Conservation (phyloP, 2,888 invertebrate genomes). For the Seira ritae region DNA sequence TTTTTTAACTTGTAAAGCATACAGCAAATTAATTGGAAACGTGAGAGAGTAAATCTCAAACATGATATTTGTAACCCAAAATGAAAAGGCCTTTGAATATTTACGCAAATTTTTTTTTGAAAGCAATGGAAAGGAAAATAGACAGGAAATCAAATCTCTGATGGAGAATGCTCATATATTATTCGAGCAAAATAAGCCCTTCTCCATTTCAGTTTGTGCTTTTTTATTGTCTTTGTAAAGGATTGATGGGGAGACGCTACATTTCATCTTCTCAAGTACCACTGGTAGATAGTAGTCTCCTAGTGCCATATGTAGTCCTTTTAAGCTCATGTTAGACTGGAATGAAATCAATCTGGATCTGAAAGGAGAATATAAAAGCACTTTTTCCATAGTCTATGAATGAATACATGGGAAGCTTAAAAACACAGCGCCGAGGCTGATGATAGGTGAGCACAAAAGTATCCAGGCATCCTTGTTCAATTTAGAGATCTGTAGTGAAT, state of each 20-base stretch:
- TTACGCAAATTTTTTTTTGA: too few species aligned
- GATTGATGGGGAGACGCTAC: slow-evolving; percentile 6
- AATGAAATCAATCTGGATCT: slow-evolving; percentile 16
- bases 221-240: slow-evolving; percentile 1
- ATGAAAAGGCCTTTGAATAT: too few species aligned
- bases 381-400: background rate
- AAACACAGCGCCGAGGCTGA: background rate
- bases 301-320: background rate
- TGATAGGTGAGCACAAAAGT: slow-evolving; percentile 10
- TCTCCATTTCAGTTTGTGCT: background rate
- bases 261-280: background rate
- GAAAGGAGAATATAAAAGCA: background rate
- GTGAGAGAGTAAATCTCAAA: too few species aligned
- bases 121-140: background rate
- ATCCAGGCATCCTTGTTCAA: background rate
- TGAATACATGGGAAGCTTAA: slow-evolving; percentile 2
- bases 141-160: background rate
- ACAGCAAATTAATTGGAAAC: too few species aligned
- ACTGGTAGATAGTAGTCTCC: background rate
- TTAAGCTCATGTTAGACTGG: background rate
- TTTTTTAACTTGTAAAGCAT: too few species aligned
- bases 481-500: background rate
- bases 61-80: too few species aligned
- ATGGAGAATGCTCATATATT: background rate
- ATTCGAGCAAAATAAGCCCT: background rate